Percentiles rank a stretch among this genome's conserved stretches.
phyloP scores from a whole-genome alignment of 2,888 invertebrate species.

The Caenorhabditis macrosperma region DNA sequence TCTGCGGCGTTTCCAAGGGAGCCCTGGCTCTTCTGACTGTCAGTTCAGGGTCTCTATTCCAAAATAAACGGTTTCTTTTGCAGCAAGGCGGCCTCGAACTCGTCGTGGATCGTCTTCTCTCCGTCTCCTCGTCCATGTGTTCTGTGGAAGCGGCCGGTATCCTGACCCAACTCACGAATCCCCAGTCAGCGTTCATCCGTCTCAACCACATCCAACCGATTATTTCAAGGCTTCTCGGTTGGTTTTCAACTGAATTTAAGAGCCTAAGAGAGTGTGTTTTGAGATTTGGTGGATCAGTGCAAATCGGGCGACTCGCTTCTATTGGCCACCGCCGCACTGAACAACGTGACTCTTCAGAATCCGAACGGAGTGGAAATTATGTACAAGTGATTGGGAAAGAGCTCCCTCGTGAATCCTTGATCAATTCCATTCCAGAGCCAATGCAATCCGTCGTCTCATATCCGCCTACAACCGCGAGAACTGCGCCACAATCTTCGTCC shows the following conservation, averaged over 20 bases:
- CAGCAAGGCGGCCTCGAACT: constrained; percentile 75
- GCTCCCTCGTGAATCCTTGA: not conserved
- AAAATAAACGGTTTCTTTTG: too few relatives aligned
- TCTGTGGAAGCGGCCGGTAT: constrained; percentile 79
- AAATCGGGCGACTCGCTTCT: constrained; percentile 73
- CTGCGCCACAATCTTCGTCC: constrained; percentile 74
- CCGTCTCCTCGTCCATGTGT: constrained; percentile 58
- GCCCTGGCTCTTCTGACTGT: constrained; percentile 77
- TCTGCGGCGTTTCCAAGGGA: constrained; percentile 77
- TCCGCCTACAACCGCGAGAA: constrained; percentile 64
- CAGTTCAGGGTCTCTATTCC: too few relatives aligned
- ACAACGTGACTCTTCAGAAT: constrained; percentile 72
- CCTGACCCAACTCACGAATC: constrained; percentile 77
- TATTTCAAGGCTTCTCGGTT: constrained; percentile 68
- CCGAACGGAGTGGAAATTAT: constrained; percentile 61
- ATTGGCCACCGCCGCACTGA: constrained; percentile 74
- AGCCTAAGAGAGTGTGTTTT: too few relatives aligned
- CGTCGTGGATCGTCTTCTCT: constrained; percentile 66
- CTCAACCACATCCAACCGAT: constrained; percentile 67
- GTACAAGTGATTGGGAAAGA: constrained; percentile 63
- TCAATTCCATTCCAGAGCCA: constrained; percentile 53
- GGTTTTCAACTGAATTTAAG: not conserved
- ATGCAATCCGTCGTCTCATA: constrained; percentile 72
- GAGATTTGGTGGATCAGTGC: constrained; percentile 72
- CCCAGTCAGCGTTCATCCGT: constrained; percentile 73